Evolutionary conservation across 2,113 vertebrate genomes (phyloP), one percentile per base, ranked within the genome.

Genomic region (Naja naja): DNA sequence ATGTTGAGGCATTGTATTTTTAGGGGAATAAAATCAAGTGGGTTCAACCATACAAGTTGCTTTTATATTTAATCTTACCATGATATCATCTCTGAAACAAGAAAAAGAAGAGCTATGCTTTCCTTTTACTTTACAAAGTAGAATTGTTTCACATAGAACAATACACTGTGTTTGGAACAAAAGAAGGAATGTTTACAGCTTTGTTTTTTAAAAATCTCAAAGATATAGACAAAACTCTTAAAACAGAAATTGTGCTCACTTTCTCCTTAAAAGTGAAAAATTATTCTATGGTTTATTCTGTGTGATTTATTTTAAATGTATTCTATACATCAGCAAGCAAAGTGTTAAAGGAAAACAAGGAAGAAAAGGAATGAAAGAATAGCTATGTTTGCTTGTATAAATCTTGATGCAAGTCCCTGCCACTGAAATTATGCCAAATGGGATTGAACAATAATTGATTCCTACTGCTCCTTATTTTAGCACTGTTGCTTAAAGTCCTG

Each of bases 371-470:
- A 49, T 86, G 74, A 90, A 90, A 93, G 60, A 90, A 93, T 93
- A 90, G 69, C 43, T 90, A 39, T 90, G 69, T 93, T 93, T 90
- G 88, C 74, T 22, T 60, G 54, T 74, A 90, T 43, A 86, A 55
- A 93, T 86, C 45, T 90, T 90, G 45, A 89, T n/a, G 54, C 43
- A 30, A 27, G 55, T 89, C 60, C 23, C 25, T 90, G 69, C 74
- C 58, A 90, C 52, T 93, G 85, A 90, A 45, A 45, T 81, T 90
- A 60, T 53, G 30, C 92, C 92, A 93, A 93, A 90, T 60, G 92
- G 88, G 45, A 93, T 55, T 93, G 69, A 54, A 86, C 43, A 60
- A 93, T 92, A 92, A 93, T 93, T 93, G 74, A 45, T 93, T 86
- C 74, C 92, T 55, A 86, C 43, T 93, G 53, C 30, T 93, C 30